Percentiles rank a stretch among this genome's conserved stretches.
These are phyloP conservation scores for Neuroscelio doddi DNA, from an alignment of 2,888 invertebrate species.

Conservation along the genomic window DNA sequence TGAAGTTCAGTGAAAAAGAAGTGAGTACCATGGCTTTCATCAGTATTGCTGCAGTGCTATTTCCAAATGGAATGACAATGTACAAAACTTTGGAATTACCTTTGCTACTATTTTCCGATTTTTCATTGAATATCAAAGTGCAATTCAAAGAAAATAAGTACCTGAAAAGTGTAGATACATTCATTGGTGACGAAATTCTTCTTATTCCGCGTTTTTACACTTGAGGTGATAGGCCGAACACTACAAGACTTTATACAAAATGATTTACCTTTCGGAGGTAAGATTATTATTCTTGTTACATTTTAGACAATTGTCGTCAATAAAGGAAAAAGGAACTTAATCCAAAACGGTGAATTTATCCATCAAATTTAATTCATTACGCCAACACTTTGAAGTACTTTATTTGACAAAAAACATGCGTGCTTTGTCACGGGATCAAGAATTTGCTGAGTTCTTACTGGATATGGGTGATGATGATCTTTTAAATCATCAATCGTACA, in stretches of 20 bases:
- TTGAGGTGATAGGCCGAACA: constrained; percentile 43
- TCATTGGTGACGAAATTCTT: constrained; percentile 43
- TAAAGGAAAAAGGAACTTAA: constrained; percentile 21
- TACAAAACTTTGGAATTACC: constrained; percentile 62
- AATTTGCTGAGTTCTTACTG: constrained; percentile 27
- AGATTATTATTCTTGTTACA: constrained; percentile 23
- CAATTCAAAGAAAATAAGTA: constrained; percentile 47
- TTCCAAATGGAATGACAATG: constrained; percentile 63
- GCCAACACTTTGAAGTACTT: constrained; percentile 8
- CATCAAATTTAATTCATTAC: too few species aligned
- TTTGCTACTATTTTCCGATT: constrained; percentile 44
- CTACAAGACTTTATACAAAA: constrained; percentile 47
- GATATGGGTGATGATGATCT: constrained; percentile 31
- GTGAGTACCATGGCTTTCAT: constrained; percentile 56
- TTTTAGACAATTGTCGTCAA: constrained; percentile 22
- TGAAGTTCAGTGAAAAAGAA: constrained; percentile 29
- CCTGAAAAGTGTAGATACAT: too few species aligned
- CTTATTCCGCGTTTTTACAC: constrained; percentile 46
- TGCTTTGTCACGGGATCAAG: constrained; percentile 20
- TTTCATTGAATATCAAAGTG: constrained; percentile 39
- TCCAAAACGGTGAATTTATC: constrained; percentile 29
- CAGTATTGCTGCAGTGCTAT: constrained; percentile 60
- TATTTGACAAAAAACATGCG: constrained; percentile 28
- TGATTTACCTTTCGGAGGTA: constrained; percentile 26
- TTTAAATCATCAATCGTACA: constrained; percentile 22